These are phyloP conservation scores for Agelas oroides DNA, from an alignment of 37 sponge, comb jelly and placozoan genomes.

Conservation along the genomic window DNA sequence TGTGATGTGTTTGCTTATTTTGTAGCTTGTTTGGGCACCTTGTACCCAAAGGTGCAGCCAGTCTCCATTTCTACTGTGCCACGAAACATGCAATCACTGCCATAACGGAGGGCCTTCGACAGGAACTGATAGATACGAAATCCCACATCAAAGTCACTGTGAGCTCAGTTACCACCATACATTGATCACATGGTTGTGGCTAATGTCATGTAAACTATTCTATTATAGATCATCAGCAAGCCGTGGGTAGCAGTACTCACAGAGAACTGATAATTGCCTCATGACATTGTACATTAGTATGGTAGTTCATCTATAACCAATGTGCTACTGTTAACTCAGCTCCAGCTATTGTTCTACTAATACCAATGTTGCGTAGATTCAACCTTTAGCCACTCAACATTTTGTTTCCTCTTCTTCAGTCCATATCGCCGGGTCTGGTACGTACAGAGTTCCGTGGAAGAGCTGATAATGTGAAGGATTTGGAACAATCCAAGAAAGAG, in stretches of 20 bases:
- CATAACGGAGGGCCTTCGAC: conserved; percentile 76
- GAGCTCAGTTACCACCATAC: conserved; percentile 22
- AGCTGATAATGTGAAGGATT: conserved; percentile 18
- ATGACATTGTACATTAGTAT: too few species aligned
- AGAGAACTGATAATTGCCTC: too few species aligned
- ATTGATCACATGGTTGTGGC: too few species aligned
- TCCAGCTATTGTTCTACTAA: too few species aligned
- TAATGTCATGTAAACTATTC: too few species aligned
- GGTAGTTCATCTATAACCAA: too few species aligned
- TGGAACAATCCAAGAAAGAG: conserved; percentile 45
- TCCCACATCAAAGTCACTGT: conserved; percentile 73
- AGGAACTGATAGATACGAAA: conserved; percentile 79
- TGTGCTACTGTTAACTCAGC: too few species aligned
- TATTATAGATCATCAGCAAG: too few species aligned
- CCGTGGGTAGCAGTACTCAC: too few species aligned
- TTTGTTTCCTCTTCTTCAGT: conserved; percentile 12
- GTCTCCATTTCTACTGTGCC: conserved; percentile 70
- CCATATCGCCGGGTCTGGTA: conserved; percentile 82
- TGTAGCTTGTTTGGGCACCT: conserved; percentile 80
- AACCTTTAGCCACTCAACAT: too few species aligned
- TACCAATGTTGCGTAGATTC: too few species aligned
- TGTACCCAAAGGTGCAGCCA: not conserved
- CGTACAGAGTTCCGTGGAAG: conserved; percentile 74
- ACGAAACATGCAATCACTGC: conserved; percentile 89
- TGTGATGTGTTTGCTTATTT: not conserved